Conservation (phyloP, 2,113 vertebrate genomes). For the Axis porcinus region DNA sequence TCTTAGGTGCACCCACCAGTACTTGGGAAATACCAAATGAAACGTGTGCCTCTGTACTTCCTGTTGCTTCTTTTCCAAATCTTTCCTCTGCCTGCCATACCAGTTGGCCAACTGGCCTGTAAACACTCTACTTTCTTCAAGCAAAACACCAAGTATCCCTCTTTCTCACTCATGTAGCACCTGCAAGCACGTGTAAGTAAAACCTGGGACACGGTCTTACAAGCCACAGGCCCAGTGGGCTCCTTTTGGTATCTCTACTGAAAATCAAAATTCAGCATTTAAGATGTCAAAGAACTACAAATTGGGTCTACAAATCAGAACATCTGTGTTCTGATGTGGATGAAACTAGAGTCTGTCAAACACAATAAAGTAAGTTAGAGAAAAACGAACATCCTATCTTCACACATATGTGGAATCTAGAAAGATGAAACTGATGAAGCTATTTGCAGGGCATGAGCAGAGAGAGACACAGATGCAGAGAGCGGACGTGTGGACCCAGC, state of each 20-base stretch:
- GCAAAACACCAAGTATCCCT: background rate
- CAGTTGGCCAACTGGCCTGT: background rate
- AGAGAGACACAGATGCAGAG: background rate
- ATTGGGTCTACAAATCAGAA: background rate
- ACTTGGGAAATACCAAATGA: background rate
- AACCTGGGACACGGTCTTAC: background rate
- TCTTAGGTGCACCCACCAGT: background rate
- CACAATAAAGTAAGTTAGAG: background rate
- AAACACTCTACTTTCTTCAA: background rate
- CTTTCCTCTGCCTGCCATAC: background rate
- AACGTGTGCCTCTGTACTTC: background rate
- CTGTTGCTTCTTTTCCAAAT: background rate
- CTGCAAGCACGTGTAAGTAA: background rate
- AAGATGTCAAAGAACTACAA: background rate
- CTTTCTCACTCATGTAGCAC: background rate
- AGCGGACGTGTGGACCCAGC: background rate
- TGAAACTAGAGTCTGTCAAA: background rate
- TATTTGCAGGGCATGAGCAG: background rate
- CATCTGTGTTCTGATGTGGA: background rate
- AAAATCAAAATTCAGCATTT: background rate
- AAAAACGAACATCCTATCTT: background rate
- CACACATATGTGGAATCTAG: background rate
- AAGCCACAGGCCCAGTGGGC: background rate
- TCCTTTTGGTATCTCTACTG: background rate
- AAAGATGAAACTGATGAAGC: background rate